phyloP scores from a whole-genome alignment of 2,113 vertebrate genomes.

The Rhadina sibilatrix region DNA sequence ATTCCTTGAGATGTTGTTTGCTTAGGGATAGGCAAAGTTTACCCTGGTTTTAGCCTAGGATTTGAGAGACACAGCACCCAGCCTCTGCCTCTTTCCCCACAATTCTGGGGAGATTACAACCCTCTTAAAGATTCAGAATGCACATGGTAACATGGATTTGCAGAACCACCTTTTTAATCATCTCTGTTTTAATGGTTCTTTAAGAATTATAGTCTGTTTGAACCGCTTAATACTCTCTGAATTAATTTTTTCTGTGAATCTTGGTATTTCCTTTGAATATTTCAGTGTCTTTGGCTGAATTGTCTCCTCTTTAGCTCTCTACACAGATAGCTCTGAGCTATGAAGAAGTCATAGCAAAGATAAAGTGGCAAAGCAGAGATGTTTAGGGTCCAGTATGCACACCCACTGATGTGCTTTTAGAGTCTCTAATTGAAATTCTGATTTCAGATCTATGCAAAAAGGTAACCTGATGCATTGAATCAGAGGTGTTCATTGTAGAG shows the following conservation, averaged over 20 bases:
- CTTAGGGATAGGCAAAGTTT: not conserved
- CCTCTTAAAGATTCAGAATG: not conserved
- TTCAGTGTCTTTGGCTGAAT: not conserved
- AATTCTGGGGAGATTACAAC: not conserved
- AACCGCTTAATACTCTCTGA: not conserved
- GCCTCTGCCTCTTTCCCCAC: not conserved
- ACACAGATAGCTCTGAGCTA: not conserved
- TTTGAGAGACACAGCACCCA: rapidly evolving
- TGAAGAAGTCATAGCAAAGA: not conserved
- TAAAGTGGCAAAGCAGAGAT: not conserved
- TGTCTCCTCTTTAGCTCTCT: not conserved
- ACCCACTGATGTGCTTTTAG: not conserved
- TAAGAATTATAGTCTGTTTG: not conserved
- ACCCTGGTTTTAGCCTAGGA: not conserved
- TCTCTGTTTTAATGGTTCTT: not conserved
- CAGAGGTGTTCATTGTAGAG: constrained; percentile 10
- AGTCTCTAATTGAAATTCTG: not conserved
- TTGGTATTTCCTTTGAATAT: not conserved
- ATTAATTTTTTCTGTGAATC: not conserved
- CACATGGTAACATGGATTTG: not conserved
- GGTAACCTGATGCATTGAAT: not conserved
- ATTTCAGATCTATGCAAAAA: constrained; percentile 5
- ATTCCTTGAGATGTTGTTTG: not conserved
- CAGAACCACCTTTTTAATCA: not conserved
- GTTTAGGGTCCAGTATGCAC: not conserved